phyloP scores from a whole-genome alignment of 2,797 vertebrate species.

The Ispidina picta region DNA sequence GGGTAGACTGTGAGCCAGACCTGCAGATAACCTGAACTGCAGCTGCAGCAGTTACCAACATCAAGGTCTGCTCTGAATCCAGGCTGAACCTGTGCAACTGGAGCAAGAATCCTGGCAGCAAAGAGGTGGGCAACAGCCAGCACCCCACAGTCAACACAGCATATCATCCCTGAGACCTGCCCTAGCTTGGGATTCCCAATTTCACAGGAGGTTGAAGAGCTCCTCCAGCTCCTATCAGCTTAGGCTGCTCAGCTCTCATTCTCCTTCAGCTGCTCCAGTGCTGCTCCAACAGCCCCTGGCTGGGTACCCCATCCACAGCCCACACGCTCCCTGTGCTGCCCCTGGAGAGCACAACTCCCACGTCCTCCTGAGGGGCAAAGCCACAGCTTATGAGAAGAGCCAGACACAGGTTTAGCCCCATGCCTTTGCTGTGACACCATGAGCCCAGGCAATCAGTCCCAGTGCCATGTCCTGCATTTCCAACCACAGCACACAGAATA shows the following conservation, averaged over 20 bases:
- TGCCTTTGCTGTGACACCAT: neutral
- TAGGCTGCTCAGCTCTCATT: neutral
- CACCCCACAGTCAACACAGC: neutral
- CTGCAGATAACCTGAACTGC: neutral
- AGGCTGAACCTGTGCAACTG: neutral
- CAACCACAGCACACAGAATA: neutral
- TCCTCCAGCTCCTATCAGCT: neutral
- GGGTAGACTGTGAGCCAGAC: neutral
- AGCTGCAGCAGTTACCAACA: neutral
- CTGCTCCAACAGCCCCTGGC: neutral
- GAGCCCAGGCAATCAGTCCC: neutral
- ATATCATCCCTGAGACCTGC: neutral
- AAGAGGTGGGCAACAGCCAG: neutral
- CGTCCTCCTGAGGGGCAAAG: neutral
- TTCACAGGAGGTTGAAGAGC: neutral
- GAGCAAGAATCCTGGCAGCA: neutral
- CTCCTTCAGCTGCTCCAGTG: neutral
- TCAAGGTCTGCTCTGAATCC: neutral
- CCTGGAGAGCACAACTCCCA: neutral
- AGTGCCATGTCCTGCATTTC: neutral
- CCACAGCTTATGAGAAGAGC: neutral
- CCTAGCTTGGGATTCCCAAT: neutral
- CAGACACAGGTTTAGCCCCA: neutral
- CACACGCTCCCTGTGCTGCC: fast-evolving
- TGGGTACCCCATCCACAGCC: neutral